Percentiles rank a stretch among this genome's conserved stretches.
Conservation (phyloP, 1,140 invertebrate species). For the Pemphigus obesinymphae region DNA sequence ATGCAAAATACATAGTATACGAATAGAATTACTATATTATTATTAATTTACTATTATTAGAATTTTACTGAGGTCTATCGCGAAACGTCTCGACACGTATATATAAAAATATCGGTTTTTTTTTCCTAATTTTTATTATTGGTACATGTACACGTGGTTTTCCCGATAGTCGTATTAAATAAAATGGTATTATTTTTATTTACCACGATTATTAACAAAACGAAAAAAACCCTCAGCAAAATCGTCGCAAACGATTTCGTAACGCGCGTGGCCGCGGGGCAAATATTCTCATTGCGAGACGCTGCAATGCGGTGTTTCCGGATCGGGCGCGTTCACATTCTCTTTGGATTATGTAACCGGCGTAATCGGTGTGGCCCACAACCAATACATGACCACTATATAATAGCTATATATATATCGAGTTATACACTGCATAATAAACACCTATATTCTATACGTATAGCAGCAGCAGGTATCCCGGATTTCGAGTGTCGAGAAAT, state of each 20-base stretch:
- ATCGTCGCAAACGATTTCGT: background rate
- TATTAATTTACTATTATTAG: too few relatives aligned
- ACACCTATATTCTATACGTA: too few relatives aligned
- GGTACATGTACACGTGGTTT: too few relatives aligned
- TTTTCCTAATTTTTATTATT: too few relatives aligned
- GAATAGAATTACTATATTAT: too few relatives aligned
- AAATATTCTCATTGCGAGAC: background rate
- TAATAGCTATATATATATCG: background rate
- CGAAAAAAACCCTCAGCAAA: too few relatives aligned
- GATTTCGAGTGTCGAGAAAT: background rate
- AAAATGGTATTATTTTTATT: too few relatives aligned
- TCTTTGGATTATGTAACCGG: conserved; percentile 33
- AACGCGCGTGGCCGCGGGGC: background rate
- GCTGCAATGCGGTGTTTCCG: background rate
- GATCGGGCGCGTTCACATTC: conserved; percentile 20
- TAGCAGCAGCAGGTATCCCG: background rate
- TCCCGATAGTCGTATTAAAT: too few relatives aligned
- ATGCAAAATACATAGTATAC: too few relatives aligned
- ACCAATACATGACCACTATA: background rate
- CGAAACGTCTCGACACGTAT: background rate
- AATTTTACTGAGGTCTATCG: too few relatives aligned
- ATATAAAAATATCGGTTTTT: too few relatives aligned
- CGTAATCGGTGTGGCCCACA: background rate
- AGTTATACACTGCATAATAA: background rate
- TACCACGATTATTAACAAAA: too few relatives aligned